These are phyloP conservation scores for Drosophila differens DNA, from an alignment of 2,888 invertebrate species.

Conservation along the genomic window DNA sequence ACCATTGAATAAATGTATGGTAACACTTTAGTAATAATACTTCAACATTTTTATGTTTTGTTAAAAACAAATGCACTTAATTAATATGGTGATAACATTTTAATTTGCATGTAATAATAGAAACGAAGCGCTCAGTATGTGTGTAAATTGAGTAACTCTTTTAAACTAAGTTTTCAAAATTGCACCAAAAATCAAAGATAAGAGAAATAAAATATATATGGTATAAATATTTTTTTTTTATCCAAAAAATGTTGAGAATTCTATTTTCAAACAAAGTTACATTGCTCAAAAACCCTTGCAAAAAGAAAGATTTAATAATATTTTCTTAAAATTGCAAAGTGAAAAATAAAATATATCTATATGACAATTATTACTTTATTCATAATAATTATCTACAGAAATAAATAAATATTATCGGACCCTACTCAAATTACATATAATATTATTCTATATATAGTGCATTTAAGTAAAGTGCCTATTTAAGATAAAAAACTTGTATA, in stretches of 20 bases:
- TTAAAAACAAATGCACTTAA: neutral
- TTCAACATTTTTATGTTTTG: neutral
- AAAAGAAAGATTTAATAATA: neutral
- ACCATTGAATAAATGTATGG: neutral
- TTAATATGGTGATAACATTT: neutral
- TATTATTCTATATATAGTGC: neutral
- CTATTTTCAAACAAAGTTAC: neutral
- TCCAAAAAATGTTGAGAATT: neutral
- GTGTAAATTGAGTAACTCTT: neutral
- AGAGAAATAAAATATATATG: neutral
- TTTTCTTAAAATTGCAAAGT: neutral
- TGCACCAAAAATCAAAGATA: neutral
- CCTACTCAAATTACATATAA: neutral
- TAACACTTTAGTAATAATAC: neutral
- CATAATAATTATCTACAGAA: neutral
- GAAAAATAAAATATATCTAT: neutral
- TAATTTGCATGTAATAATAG: neutral
- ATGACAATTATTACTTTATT: neutral
- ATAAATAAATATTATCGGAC: neutral
- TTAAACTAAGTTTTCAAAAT: neutral
- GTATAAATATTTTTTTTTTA: neutral
- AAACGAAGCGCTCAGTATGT: neutral
- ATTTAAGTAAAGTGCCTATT: neutral
- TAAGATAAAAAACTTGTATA: neutral
- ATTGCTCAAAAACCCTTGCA: neutral